A percentile compares a stretch with the other conserved stretches of the same genome.
These are phyloP conservation scores for Campaea margaritaria DNA, from an alignment of 2,888 invertebrate genomes.

Conservation along the genomic window DNA sequence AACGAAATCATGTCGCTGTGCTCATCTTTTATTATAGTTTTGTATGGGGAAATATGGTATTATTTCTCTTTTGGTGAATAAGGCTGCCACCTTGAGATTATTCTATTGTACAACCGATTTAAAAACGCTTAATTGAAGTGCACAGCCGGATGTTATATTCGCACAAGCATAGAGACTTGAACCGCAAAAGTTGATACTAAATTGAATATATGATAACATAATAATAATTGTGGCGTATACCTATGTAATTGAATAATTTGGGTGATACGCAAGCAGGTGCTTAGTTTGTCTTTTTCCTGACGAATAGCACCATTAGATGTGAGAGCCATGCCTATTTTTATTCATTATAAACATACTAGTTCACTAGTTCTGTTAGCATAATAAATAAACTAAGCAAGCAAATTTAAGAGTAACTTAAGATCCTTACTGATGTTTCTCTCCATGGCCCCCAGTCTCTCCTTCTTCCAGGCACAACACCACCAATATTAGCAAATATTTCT, in stretches of 20 bases:
- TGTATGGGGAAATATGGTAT: too few relatives aligned
- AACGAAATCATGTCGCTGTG: background rate
- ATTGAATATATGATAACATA: background rate
- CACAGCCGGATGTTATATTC: background rate
- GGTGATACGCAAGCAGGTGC: conserved; percentile 4
- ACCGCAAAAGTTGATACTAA: background rate
- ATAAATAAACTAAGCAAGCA: background rate
- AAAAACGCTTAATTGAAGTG: background rate
- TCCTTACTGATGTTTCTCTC: conserved; percentile 77
- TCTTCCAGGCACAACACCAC: conserved; percentile 63
- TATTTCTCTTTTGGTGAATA: too few relatives aligned
- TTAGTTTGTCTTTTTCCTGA: background rate
- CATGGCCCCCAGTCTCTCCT: conserved; percentile 74
- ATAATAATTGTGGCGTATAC: background rate
- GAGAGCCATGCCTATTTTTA: background rate
- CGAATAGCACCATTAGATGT: background rate
- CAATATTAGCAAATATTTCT: conserved; percentile 66
- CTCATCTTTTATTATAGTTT: conserved; percentile 1
- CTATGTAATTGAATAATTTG: background rate
- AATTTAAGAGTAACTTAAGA: conserved; percentile 7
- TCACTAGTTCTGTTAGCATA: background rate
- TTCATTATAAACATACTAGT: too few relatives aligned
- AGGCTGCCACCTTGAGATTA: too few relatives aligned
- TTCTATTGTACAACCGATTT: background rate
- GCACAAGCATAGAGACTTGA: background rate